Conservation (phyloP, 1,140 invertebrate genomes). For the Zaprionus tsacasi region DNA sequence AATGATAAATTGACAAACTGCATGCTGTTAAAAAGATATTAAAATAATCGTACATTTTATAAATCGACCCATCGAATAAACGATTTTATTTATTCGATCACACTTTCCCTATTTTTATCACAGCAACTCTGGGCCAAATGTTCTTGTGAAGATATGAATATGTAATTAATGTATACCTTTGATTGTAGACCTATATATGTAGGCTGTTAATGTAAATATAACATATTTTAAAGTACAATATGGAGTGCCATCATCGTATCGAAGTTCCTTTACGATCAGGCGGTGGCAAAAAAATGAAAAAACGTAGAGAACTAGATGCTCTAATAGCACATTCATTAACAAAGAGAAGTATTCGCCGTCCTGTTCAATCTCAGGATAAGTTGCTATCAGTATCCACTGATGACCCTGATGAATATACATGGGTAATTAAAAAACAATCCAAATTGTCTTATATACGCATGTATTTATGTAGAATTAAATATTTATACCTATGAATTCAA, state of each 20-base stretch:
- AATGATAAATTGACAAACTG: too few relatives aligned
- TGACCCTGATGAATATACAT: conserved; percentile 84
- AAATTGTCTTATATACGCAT: background rate
- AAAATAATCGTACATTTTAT: background rate
- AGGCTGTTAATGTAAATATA: conserved; percentile 13
- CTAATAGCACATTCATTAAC: conserved; percentile 82
- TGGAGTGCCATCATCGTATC: conserved; percentile 81
- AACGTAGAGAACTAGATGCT: conserved; percentile 85
- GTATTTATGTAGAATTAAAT: conserved; percentile 5
- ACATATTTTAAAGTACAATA: conserved; percentile 35
- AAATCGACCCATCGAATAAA: conserved; percentile 1
- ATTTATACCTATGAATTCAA: background rate
- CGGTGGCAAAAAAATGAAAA: conserved; percentile 85
- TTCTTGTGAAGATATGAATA: conserved; percentile 22
- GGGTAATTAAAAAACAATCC: conserved; percentile 54
- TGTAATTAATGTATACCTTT: conserved; percentile 14
- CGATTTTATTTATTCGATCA: conserved; percentile 7
- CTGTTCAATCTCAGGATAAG: conserved; percentile 80
- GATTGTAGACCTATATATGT: conserved; percentile 11
- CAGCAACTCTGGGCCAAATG: conserved; percentile 8
- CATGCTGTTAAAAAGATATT: background rate
- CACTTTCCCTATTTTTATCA: background rate
- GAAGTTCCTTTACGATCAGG: conserved; percentile 83
- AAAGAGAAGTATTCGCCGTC: conserved; percentile 59
- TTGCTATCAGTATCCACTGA: conserved; percentile 84